Percentiles rank a stretch among this genome's conserved stretches.
phyloP scores from a whole-genome alignment of 1,140 invertebrate genomes.

The Atta cephalotes region DNA sequence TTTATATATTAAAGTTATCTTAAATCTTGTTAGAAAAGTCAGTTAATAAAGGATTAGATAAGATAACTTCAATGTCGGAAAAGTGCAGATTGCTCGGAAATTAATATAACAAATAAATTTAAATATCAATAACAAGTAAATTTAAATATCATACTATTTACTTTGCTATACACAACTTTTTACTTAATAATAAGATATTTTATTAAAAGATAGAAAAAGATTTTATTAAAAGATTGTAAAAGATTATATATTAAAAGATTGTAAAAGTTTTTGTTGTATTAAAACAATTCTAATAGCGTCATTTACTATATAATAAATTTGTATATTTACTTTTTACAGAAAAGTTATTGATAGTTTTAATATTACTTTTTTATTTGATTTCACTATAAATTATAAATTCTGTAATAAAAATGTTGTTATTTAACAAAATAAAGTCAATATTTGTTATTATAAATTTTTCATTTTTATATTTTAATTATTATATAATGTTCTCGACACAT shows the following conservation, averaged over 20 bases:
- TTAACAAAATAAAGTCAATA: neutral
- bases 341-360: neutral
- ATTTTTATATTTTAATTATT: conserved; percentile 19
- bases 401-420: neutral
- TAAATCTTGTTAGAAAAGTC: neutral
- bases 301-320: neutral
- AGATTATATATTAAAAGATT: neutral
- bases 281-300: neutral
- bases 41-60: conserved; percentile 19
- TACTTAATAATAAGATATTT: neutral
- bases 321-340: neutral
- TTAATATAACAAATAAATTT: too few relatives aligned
- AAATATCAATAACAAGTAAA: neutral
- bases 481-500: neutral
- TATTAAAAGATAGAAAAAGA: too few relatives aligned
- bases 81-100: conserved; percentile 8
- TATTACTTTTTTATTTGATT: neutral
- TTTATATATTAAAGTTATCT: neutral
- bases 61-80: neutral
- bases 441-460: neutral
- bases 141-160: neutral
- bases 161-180: neutral
- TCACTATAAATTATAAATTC: neutral
- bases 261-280: neutral
- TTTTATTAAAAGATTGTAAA: too few relatives aligned